phyloP scores from a whole-genome alignment of 2,888 invertebrate genomes.

The Coenonympha arcania region DNA sequence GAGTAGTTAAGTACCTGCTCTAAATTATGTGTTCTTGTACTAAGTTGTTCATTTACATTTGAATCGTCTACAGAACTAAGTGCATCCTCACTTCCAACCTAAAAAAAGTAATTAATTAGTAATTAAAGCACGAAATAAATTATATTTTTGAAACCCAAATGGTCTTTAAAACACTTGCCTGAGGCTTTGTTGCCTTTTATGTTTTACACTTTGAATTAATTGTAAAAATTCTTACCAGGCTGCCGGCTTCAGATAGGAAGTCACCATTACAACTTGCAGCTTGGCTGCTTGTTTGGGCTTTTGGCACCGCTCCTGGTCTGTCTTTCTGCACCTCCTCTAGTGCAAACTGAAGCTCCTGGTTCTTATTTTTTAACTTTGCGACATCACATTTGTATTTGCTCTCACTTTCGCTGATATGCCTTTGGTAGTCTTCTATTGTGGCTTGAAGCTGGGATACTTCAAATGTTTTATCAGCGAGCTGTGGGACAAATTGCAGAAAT shows the following conservation, averaged over 20 bases:
- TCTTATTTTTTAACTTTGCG: conserved; percentile 74
- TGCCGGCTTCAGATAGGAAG: conserved; percentile 73
- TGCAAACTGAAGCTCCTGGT: conserved; percentile 64
- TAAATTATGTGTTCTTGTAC: conserved; percentile 56
- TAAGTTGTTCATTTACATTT: conserved; percentile 61
- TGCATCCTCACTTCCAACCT: conserved; percentile 79
- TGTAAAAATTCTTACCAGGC: conserved; percentile 63
- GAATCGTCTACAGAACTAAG: conserved; percentile 72
- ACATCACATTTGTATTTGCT: conserved; percentile 75
- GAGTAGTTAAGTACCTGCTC: conserved; percentile 62
- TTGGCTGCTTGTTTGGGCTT: conserved; percentile 58
- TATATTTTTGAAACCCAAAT: too few species aligned
- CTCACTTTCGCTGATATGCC: conserved; percentile 76
- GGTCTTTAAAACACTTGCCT: too few species aligned
- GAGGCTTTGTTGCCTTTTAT: too few species aligned
- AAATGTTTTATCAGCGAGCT: conserved; percentile 84
- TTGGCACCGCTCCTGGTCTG: conserved; percentile 51
- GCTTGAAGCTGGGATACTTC: conserved; percentile 80
- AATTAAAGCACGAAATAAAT: neutral
- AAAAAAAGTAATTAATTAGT: conserved; percentile 20
- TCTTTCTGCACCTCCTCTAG: conserved; percentile 64
- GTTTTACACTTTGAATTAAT: neutral
- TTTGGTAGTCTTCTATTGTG: conserved; percentile 79
- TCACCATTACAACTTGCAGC: conserved; percentile 68
- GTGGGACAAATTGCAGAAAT: too few species aligned